Evolutionary conservation across 2,888 invertebrate genomes (phyloP).

Genomic region (Stenoptilia bipunctidactyla): DNA sequence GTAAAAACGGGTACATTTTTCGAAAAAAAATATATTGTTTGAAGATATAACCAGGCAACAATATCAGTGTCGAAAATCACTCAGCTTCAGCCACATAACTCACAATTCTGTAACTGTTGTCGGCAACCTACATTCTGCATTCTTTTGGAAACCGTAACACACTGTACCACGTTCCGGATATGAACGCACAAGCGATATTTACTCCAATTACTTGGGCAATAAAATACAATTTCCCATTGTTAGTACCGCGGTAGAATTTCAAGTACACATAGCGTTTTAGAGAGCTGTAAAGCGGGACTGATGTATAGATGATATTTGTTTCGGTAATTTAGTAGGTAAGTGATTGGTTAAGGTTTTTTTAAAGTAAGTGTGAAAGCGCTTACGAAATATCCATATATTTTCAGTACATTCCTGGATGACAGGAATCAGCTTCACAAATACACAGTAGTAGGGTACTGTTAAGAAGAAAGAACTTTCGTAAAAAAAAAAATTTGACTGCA

Average conservation of each 20-base stretch:
- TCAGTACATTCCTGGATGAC: no score
- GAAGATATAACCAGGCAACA: no score
- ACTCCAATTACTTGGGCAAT: slow-evolving; percentile 43
- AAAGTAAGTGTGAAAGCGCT: no score
- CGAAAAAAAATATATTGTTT: no score
- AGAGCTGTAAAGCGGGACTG: slow-evolving; percentile 49
- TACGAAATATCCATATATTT: no score
- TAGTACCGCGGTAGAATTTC: slow-evolving; percentile 31
- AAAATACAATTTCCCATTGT: slow-evolving; percentile 46
- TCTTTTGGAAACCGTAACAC: slow-evolving; percentile 70
- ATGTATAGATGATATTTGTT: slow-evolving; percentile 35
- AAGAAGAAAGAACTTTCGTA: no score
- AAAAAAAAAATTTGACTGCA: no score
- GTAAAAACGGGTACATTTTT: no score
- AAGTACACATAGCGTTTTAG: slow-evolving; percentile 49
- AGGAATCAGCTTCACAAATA: no score
- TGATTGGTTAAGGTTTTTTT: no score
- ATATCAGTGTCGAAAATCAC: slow-evolving; percentile 42
- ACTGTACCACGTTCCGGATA: slow-evolving; percentile 66
- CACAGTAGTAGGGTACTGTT: no score
- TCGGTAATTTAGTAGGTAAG: no score
- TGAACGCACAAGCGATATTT: slow-evolving; percentile 46
- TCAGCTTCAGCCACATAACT: slow-evolving; percentile 45
- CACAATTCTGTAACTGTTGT: slow-evolving; percentile 59
- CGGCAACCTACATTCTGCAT: slow-evolving; percentile 69